Evolutionary conservation across 2,113 vertebrate species (phyloP).

Genomic region (Serinus canaria): DNA sequence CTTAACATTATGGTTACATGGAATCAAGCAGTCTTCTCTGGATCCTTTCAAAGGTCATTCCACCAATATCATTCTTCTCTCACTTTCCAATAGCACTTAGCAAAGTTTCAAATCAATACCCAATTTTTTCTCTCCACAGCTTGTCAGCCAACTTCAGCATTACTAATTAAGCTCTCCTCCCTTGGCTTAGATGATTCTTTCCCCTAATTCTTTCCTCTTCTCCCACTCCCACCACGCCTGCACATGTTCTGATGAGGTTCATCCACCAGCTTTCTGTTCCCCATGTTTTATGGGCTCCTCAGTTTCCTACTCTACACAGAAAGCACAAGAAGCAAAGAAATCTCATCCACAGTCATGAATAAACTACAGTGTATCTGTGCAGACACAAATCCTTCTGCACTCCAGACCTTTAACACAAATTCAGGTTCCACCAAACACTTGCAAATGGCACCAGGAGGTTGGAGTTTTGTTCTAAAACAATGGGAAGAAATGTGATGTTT

Average conservation of each 20-base stretch:
- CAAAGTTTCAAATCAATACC: not conserved
- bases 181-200: not conserved
- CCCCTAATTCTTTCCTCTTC: not conserved
- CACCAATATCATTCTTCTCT: not conserved
- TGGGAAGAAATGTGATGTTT: not conserved
- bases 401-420: not conserved
- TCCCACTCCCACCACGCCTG: not conserved
- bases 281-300: not conserved
- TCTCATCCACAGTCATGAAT: not conserved
- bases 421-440: not conserved
- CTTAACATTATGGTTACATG: not conserved
- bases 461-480: not conserved
- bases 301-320: not conserved
- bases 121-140: not conserved
- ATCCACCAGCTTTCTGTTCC: not conserved
- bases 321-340: not conserved
- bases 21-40: not conserved
- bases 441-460: not conserved
- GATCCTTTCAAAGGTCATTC: not conserved
- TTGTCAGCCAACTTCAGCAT: not conserved
- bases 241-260: not conserved
- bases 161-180: not conserved
- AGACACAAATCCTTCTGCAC: not conserved
- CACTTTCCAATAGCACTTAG: not conserved
- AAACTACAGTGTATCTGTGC: not conserved